Evolutionary conservation across 2,113 vertebrate species (phyloP), one percentile per base, ranked within the genome.

Genomic region (Cinclus cinclus): DNA sequence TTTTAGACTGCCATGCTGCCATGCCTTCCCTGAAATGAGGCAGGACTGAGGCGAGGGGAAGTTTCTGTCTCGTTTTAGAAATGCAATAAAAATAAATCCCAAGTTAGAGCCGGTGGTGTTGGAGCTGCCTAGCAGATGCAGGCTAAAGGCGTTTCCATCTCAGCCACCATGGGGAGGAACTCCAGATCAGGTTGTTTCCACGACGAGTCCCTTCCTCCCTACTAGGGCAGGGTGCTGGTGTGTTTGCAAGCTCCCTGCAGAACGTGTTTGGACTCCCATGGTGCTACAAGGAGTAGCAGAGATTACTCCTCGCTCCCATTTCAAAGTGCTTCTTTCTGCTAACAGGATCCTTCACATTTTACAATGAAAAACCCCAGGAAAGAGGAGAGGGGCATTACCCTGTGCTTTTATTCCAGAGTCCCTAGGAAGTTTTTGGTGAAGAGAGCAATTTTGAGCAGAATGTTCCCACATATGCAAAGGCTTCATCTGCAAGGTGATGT

Each of bases 1-100:
- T 94, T 87, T 83, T 68, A 88, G 74, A 16, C 68, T 90, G 89
- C 89, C 91, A 70, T 73, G 44, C 75, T 74, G 92, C 20, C 0
- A 7, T 53, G 62, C 74, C 65, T 89, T n/a, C 58, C 70, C 86
- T 39, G 46, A 28, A 58, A 81, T 3, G 30, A 90, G 87, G 94
- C 52, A 65, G 77, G 53, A 78, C n/a, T 73, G 25, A 14, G 64
- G 64, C 1, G 0, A 67, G 76, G 69, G 64, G 44, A 90, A 18
- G 18, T 23, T 86, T 93, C 79, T 17, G 5, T 74, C 74, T 49
- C 47, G 20, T 93, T 91, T 78, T 60, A 80, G 47, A 59, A 25
- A 69, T 42, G 41, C 0, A 2, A 86, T 44, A 81, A 71, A 91
- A 87, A 63, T 55, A 81, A 83, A 63, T 42, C 71, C 62, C 6